Evolutionary conservation across 64 coral and sea anemone genomes (phyloP), one percentile per base, ranked within the genome.

Genomic region (Exaiptasia diaphana): DNA sequence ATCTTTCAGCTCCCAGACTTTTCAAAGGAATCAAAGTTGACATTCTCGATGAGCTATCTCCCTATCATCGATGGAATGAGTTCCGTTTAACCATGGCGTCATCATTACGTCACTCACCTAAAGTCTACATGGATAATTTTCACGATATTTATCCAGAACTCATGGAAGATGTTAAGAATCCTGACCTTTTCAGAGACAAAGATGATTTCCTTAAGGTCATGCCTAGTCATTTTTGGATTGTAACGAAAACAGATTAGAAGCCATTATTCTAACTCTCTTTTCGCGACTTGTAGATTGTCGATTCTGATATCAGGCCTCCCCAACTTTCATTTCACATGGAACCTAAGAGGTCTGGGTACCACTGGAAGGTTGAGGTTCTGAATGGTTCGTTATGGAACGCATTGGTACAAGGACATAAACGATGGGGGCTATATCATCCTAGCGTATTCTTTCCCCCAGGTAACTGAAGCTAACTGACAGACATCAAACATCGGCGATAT

Each of bases 351-450:
- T 93, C 91, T 35, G 91, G 91, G 14, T 88, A 78, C 43, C 79
- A 93, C 73, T 93, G 91, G 91, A 56, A 73, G 27, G 85, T 93
- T 3, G 91, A 93, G 60, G 46, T 71, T 24, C 54, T 88, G 2
- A 93, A 93, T 27, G 91, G 74, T 11, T 93, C 91, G 32, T 4
- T 88, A 36, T 93, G 91, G 91, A 93, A 73, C 41, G 85, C 79
- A 4, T 62, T 83, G 41, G 35, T 93, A 21, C 10, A 24, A 33
- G 91, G 85, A 33, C 50, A 69, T 5, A 93, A 83, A 32, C 80
- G 78, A 17, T 93, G 91, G 91, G 85, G 91, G 21, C 56, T 93
- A 53, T 93, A 93, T 41, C 76, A 85, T 1, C 91, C 91, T 42
- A 50, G 30, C 27, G 67, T 49, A 5, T 88, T 75, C 42, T 93